These are phyloP conservation scores for Chrysotoxum bicinctum DNA, from an alignment of 2,888 invertebrate species.

Conservation along the genomic window DNA sequence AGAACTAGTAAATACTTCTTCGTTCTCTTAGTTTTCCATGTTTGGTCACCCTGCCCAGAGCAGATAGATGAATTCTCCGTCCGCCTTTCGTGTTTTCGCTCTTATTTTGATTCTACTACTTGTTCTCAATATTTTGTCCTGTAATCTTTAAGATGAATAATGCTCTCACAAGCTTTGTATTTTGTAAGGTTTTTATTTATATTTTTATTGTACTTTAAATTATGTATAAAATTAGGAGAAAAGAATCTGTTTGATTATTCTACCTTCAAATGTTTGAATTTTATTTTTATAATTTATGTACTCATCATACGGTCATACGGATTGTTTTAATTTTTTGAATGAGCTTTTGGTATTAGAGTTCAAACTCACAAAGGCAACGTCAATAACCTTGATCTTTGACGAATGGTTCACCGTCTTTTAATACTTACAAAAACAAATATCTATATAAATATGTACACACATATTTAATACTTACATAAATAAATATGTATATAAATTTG, in stretches of 20 bases:
- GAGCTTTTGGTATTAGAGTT: conserved; percentile 19
- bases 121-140: conserved; percentile 15
- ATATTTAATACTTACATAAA: too few species aligned
- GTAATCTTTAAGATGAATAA: conserved; percentile 3
- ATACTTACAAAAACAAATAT: too few species aligned
- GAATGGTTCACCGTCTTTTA: background rate
- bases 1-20: too few species aligned
- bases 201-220: conserved; percentile 19
- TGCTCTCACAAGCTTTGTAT: background rate
- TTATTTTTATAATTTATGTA: conserved; percentile 16
- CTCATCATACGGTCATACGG: conserved; percentile 22
- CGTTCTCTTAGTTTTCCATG: background rate
- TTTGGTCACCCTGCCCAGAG: background rate
- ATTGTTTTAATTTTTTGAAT: conserved; percentile 24
- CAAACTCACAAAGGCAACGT: background rate
- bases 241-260: background rate
- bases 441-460: background rate
- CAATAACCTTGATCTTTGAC: conserved; percentile 54
- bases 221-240: conserved; percentile 20
- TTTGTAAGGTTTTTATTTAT: background rate
- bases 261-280: background rate
- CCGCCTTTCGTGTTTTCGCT: background rate
- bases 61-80: background rate
- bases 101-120: background rate
- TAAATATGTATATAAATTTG: background rate